phyloP scores from a whole-genome alignment of 1,140 invertebrate genomes.

The Asobara japonica region DNA sequence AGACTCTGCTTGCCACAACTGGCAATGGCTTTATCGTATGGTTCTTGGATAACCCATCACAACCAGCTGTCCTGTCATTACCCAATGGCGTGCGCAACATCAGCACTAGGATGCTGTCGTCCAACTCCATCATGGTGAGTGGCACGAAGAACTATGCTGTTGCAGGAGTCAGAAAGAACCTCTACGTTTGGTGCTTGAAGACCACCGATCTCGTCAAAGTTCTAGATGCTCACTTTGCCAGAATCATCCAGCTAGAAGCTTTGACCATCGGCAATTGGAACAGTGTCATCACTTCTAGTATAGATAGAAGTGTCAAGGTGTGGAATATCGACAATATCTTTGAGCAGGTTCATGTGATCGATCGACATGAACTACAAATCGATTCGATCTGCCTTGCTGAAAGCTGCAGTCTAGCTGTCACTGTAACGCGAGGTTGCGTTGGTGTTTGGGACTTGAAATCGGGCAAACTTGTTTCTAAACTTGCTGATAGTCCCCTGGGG shows the following conservation, averaged over 20 bases:
- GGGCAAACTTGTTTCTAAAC: conserved; percentile 83
- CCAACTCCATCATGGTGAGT: conserved; percentile 91
- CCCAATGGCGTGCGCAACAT: conserved; percentile 94
- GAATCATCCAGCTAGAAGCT: conserved; percentile 91
- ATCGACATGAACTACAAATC: conserved; percentile 94
- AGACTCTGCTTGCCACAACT: conserved; percentile 83
- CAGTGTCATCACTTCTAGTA: conserved; percentile 94
- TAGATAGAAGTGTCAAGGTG: conserved; percentile 97
- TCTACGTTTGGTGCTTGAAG: conserved; percentile 93
- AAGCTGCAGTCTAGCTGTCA: conserved; percentile 80
- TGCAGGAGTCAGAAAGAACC: conserved; percentile 93
- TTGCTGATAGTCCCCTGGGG: conserved; percentile 91
- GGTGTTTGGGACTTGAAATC: conserved; percentile 94
- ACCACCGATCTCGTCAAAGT: conserved; percentile 86
- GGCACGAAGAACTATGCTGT: conserved; percentile 91
- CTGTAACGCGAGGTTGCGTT: conserved; percentile 91
- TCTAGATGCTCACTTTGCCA: conserved; percentile 95
- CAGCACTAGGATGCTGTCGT: conserved; percentile 86
- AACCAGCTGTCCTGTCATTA: conserved; percentile 77
- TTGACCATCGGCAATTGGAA: conserved; percentile 91
- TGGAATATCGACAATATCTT: conserved; percentile 99
- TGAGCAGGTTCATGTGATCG: conserved; percentile 96
- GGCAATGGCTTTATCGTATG: conserved; percentile 85
- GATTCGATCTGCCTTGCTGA: conserved; percentile 87
- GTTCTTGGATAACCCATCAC: conserved; percentile 69